These are phyloP conservation scores for Troides helena DNA, from an alignment of 2,888 invertebrate species.

Conservation along the genomic window DNA sequence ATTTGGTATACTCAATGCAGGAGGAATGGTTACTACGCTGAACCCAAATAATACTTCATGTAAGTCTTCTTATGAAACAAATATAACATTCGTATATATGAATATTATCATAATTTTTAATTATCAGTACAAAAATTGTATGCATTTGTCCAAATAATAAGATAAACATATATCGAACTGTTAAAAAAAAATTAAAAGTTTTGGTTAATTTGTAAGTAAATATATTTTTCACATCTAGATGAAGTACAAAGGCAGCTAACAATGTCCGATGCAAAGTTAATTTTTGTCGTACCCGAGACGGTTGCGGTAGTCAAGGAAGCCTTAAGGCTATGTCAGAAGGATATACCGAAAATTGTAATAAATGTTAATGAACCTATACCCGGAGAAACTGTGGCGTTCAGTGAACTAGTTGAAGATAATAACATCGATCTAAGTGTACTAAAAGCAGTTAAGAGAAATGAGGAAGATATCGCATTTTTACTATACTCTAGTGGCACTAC, in stretches of 20 bases:
- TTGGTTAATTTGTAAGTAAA: too few species aligned
- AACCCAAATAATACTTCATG: slow-evolving; percentile 85
- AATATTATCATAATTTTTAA: background rate
- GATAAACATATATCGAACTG: too few species aligned
- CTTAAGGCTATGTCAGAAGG: slow-evolving; percentile 59
- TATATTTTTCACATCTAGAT: slow-evolving; percentile 67
- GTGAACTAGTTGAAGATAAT: slow-evolving; percentile 74
- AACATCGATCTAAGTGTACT: slow-evolving; percentile 70
- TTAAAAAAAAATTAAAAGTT: too few species aligned
- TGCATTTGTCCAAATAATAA: too few species aligned
- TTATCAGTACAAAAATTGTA: too few species aligned
- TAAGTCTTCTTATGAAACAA: slow-evolving; percentile 44
- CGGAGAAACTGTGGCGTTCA: slow-evolving; percentile 78
- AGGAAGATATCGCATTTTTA: slow-evolving; percentile 82
- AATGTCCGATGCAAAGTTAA: slow-evolving; percentile 79
- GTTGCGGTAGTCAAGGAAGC: slow-evolving; percentile 69
- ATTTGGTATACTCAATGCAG: slow-evolving; percentile 84
- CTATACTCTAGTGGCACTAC: slow-evolving; percentile 94
- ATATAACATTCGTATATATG: background rate
- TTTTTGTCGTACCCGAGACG: slow-evolving; percentile 80
- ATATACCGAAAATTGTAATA: slow-evolving; percentile 73
- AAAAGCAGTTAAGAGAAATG: slow-evolving; percentile 51
- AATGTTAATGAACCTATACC: slow-evolving; percentile 52
- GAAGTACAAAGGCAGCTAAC: slow-evolving; percentile 84
- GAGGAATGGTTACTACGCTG: slow-evolving; percentile 83